Conservation (phyloP, 2,113 vertebrate species). For the Pitta sordida region DNA sequence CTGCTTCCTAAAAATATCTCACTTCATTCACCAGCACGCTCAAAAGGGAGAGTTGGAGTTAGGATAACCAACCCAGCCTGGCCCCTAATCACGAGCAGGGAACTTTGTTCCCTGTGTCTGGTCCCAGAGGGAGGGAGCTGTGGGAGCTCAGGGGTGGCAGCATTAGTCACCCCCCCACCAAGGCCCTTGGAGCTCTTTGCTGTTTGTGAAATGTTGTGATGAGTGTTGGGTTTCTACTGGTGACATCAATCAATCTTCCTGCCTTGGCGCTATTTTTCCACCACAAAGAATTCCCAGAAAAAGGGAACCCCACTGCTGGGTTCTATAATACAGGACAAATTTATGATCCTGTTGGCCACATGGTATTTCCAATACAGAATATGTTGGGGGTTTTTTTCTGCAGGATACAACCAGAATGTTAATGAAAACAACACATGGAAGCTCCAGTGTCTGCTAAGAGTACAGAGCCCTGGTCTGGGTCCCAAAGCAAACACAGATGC, state of each 20-base stretch:
- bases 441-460: background rate
- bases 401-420: background rate
- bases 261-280: background rate
- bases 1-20: background rate
- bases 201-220: background rate
- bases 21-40: background rate
- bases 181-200: background rate
- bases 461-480: background rate
- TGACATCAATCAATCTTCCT: slow-evolving; percentile 38
- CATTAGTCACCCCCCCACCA: slow-evolving; percentile 16
- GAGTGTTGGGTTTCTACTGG: slow-evolving; percentile 29
- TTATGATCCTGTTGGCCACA: background rate
- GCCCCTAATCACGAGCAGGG: rapidly evolving
- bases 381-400: background rate
- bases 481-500: slow-evolving; percentile 61
- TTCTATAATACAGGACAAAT: background rate
- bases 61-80: background rate
- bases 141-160: background rate
- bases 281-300: slow-evolving; percentile 33
- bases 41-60: background rate
- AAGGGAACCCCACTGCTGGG: slow-evolving; percentile 10
- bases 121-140: background rate
- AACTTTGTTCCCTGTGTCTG: background rate
- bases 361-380: background rate
- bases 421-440: slow-evolving; percentile 50